Base-by-base conservation (phyloP, 2,113 vertebrate species). In the Ovibos moschatus region DNA sequence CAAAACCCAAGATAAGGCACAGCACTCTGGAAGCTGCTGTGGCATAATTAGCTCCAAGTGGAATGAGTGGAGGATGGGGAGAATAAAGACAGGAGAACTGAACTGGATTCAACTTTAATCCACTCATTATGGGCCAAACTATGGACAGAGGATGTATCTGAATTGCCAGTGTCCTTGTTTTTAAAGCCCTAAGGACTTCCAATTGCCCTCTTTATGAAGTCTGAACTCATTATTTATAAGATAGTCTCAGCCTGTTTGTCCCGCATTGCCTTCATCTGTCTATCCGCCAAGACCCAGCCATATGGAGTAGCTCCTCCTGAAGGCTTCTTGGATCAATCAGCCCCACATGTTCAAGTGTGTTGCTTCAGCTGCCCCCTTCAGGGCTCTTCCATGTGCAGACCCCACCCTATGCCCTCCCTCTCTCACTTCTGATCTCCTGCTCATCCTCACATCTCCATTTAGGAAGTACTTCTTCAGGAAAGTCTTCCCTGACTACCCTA, bases 101-200 rank as follows among this genome's bases (percentile, higher is more conserved):
- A 87, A 43, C 14, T 62, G 21, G 45, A 79, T 81, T 84, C 16
- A 25, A 8, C 53, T 58, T 76, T 78, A 55, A 12, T 78, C 60
- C 76, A 50, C 14, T 51, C 33, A 62, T 11, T 27, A 55, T 79
- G n/a, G 82, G 50, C 64, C 36, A 58, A 93, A 91, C 40, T 53
- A 43, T 0, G 53, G 62, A 36, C 62, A 62, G 57, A 71, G 9
- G 28, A 28, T 57, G 27, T 58, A 78, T 30, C 3, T 57, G 30
- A 90, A 58, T n/a, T 53, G 62, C 5, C 30, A 25, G 7, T n/a
- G 28, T 91, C 53, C 78, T 83, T 60, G 5, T 16, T 81, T 81
- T 81, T 87, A 53, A 94, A 76, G 51, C 15, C 36, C 7, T 67
- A 89, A 87, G 19, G 57, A 28, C 30, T 90, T 87, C 53, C n/a